Conservation (phyloP, 2,888 invertebrate genomes). For the Drosophila ezoana region DNA sequence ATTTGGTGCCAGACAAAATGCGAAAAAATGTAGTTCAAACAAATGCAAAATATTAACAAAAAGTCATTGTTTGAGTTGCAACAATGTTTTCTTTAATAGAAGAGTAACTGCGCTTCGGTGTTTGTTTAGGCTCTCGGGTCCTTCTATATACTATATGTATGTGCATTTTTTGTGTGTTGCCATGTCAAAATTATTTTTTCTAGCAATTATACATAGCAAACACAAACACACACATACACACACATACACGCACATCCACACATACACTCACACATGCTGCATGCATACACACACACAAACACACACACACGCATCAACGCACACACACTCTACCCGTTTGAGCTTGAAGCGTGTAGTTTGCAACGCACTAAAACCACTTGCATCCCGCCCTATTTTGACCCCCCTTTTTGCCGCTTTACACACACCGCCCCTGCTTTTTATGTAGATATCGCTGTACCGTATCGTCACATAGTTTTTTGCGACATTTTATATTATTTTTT, state of each 20-base stretch:
- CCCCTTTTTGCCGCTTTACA: not conserved
- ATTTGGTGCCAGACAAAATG: too few species aligned
- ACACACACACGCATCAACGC: too few species aligned
- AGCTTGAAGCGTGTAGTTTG: slow-evolving; percentile 56
- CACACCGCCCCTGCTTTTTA: not conserved
- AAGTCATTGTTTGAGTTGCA: too few species aligned
- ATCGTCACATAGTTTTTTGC: slow-evolving; percentile 62
- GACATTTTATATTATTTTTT: slow-evolving; percentile 55
- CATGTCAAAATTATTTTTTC: slow-evolving; percentile 10
- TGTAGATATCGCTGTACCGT: slow-evolving; percentile 33
- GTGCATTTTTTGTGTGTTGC: slow-evolving; percentile 2
- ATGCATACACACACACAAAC: slow-evolving; percentile 11
- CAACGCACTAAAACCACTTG: slow-evolving; percentile 41
- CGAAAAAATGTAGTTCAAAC: too few species aligned
- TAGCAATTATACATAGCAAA: slow-evolving; percentile 55
- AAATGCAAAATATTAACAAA: too few species aligned
- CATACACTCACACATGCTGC: slow-evolving; percentile 1
- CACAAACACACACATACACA: not conserved
- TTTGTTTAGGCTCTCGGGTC: not conserved
- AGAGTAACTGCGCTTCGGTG: not conserved
- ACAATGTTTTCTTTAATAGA: not conserved
- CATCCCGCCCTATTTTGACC: not conserved
- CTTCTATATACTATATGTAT: too few species aligned
- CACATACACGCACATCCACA: slow-evolving; percentile 12
- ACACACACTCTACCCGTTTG: slow-evolving; percentile 4